Base-by-base conservation (phyloP, 2,888 invertebrate genomes). In the Lomographa bimaculata region DNA sequence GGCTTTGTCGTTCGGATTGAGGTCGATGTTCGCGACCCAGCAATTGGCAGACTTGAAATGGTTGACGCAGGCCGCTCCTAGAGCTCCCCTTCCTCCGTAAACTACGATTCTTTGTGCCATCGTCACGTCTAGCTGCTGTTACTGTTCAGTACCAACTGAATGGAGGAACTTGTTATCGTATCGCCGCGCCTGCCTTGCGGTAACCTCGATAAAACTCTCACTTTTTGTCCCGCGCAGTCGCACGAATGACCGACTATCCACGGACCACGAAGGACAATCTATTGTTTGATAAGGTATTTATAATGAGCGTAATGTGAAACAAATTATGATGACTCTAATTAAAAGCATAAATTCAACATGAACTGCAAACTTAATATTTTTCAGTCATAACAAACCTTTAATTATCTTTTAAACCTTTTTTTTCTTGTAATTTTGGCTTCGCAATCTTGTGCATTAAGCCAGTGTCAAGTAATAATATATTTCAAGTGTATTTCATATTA, bases 61-160 rank as follows among this genome's bases (percentile, higher is more conserved):
- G 10, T 94, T 93, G 7, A 99, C 95, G 71, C 96, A 95, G 23
- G 94, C 94, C 1, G 96, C 94, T 27, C 99, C 99, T 34, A 99
- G 91, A 27, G 99, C 99, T 46, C 99, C 99, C 77, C 94, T 94
- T 20, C 99, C 99, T 41, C 99, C 99, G 78, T 99, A 99, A 57
- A 99, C 92, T 44, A 99, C 85, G 49, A 98, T 93, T 69, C 93
- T 93, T 67, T 94, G 94, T 50, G 90, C 90, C 89, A 92, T 91
- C 51, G 25, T 64, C 3, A 72, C 86, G 84, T 79, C 57, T 67
- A 46, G 32, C 36, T 57, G 27, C 55, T 49, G 50, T 53, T 52
- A 53, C 60, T 54, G 56, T 58, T 37, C 41, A 46, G 34, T 59
- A 54, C 46, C 46, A 63, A 84, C 81, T 81, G 55, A 57, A 24